Evolutionary conservation across 2,797 vertebrate genomes (phyloP).

Genomic region (Gobio occitaniae): DNA sequence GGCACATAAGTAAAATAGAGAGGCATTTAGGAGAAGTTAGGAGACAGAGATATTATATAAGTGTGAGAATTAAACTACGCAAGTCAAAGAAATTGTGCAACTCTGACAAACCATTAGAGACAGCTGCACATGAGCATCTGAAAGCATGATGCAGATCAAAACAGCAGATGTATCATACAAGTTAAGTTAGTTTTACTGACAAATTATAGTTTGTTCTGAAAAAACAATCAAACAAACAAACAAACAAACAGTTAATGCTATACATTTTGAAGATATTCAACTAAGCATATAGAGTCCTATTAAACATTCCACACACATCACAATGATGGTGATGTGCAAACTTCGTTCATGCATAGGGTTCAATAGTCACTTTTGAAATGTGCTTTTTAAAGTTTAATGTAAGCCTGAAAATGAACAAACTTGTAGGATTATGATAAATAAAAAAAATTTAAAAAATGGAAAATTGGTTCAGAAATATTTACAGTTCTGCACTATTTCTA

Average conservation of each 20-base stretch:
- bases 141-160: not conserved
- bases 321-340: not conserved
- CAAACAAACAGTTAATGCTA: too few species aligned
- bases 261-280: not conserved
- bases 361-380: not conserved
- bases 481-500: not conserved
- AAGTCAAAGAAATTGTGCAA: not conserved
- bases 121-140: not conserved
- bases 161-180: too few species aligned
- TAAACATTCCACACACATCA: not conserved
- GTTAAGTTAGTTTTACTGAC: too few species aligned
- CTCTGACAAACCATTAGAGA: not conserved
- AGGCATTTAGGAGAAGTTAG: not conserved
- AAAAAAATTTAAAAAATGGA: too few species aligned
- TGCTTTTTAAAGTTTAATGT: not conserved
- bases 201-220: too few species aligned
- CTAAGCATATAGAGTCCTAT: not conserved
- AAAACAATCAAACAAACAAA: too few species aligned
- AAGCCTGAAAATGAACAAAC: not conserved
- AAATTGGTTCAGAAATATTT: not conserved
- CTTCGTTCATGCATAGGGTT: not conserved
- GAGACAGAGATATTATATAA: not conserved
- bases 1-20: not conserved
- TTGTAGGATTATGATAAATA: not conserved
- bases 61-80: not conserved